These are phyloP conservation scores for Falco naumanni DNA, from an alignment of 2,797 vertebrate species.

Conservation along the genomic window DNA sequence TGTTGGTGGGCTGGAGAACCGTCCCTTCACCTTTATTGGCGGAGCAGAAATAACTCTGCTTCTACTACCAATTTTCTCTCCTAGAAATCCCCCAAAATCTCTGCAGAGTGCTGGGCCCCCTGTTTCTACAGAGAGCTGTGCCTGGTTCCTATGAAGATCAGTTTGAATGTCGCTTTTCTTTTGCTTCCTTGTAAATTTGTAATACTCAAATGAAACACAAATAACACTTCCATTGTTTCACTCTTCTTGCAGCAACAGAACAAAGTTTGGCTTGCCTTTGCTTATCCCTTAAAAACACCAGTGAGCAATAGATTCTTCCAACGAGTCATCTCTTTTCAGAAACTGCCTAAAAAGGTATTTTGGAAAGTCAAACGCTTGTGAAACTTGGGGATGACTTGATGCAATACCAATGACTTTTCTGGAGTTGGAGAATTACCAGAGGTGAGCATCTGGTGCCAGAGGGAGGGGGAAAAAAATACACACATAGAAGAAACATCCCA, in stretches of 20 bases:
- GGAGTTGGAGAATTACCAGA: constrained; percentile 22
- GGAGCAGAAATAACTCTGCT: not conserved
- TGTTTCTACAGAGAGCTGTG: not conserved
- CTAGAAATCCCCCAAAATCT: not conserved
- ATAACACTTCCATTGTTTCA: not conserved
- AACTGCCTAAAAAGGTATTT: constrained; percentile 37
- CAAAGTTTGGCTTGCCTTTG: not conserved
- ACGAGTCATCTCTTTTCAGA: not conserved
- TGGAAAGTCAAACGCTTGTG: not conserved
- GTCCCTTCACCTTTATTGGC: fast-evolving
- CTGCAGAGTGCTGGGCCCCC: not conserved
- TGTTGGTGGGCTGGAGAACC: not conserved
- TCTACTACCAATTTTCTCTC: not conserved
- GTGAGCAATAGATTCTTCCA: not conserved
- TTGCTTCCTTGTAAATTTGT: not conserved
- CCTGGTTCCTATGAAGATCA: not conserved
- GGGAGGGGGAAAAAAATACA: not conserved
- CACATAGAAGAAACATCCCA: not conserved
- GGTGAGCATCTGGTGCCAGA: not conserved
- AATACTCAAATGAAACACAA: not conserved
- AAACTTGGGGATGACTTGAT: constrained; percentile 10
- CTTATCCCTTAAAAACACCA: not conserved
- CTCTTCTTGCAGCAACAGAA: not conserved
- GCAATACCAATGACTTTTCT: not conserved
- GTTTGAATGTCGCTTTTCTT: not conserved